A percentile compares a stretch with the other conserved stretches of the same genome.
phyloP scores from a whole-genome alignment of 2,113 vertebrate species.

The Girardinichthys multiradiatus region DNA sequence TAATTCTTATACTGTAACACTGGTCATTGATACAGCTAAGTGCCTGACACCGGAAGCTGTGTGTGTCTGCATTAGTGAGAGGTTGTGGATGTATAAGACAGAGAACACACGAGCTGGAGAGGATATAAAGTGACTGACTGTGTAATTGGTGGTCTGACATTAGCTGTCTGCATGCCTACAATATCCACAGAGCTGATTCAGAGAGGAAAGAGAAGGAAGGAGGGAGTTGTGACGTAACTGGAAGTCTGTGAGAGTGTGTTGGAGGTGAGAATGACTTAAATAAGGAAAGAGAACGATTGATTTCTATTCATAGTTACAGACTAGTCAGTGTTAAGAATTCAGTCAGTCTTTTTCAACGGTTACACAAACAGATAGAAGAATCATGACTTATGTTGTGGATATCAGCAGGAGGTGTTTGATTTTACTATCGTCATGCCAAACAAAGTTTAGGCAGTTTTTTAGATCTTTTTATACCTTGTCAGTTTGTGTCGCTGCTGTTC shows the following conservation, averaged over 20 bases:
- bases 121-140: conserved; percentile 57
- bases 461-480: neutral
- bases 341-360: neutral
- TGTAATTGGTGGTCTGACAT: conserved; percentile 70
- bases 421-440: neutral
- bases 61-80: conserved; percentile 11
- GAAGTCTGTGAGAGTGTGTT: neutral
- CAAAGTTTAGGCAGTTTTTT: neutral
- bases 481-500: neutral
- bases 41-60: conserved; percentile 40
- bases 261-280: neutral
- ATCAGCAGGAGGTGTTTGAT: conserved; percentile 1
- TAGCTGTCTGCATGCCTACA: conserved; percentile 55
- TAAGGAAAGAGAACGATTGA: neutral
- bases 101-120: conserved; percentile 26
- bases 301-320: neutral
- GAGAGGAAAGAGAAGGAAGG: neutral
- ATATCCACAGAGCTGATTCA: conserved; percentile 38
- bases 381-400: conserved; percentile 5
- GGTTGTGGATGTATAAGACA: conserved; percentile 13
- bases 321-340: neutral
- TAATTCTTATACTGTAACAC: conserved; percentile 44
- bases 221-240: neutral
- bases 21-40: conserved; percentile 47
- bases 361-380: neutral